These are phyloP conservation scores for Nyctalus aviator DNA, from an alignment of 2,797 vertebrate species.

Conservation along the genomic window DNA sequence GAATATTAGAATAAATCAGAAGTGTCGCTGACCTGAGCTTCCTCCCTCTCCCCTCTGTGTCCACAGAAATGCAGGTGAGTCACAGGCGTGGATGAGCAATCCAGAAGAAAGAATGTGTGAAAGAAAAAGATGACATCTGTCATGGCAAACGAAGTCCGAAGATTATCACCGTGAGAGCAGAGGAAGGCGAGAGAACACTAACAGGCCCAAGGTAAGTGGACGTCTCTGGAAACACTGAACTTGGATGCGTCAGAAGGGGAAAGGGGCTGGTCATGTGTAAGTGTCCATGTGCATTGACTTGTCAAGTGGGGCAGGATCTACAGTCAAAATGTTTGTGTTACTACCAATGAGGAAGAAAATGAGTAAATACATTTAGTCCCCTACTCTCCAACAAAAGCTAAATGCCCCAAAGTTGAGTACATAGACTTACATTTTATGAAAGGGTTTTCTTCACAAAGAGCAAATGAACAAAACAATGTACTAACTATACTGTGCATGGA, in stretches of 20 bases:
- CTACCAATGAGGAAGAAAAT: neutral
- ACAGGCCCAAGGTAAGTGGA: conserved; percentile 18
- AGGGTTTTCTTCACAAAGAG: neutral
- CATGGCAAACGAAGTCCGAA: neutral
- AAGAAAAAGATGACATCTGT: conserved; percentile 58
- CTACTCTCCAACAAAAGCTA: neutral
- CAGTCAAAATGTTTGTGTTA: neutral
- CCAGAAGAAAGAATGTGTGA: conserved; percentile 44
- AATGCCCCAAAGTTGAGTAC: neutral
- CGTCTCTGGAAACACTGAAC: neutral
- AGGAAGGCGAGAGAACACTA: neutral
- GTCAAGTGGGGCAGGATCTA: neutral
- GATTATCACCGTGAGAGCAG: neutral
- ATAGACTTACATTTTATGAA: conserved; percentile 1
- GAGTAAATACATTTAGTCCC: neutral
- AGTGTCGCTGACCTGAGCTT: neutral
- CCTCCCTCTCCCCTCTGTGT: neutral
- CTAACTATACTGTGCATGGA: neutral
- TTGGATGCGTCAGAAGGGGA: neutral
- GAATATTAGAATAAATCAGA: neutral
- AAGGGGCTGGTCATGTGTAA: neutral
- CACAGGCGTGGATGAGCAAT: neutral
- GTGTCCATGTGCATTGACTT: neutral
- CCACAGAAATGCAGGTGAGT: neutral
- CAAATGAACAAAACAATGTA: neutral